phyloP scores from a whole-genome alignment of 2,888 invertebrate species.

The Aleiodes testaceus region DNA sequence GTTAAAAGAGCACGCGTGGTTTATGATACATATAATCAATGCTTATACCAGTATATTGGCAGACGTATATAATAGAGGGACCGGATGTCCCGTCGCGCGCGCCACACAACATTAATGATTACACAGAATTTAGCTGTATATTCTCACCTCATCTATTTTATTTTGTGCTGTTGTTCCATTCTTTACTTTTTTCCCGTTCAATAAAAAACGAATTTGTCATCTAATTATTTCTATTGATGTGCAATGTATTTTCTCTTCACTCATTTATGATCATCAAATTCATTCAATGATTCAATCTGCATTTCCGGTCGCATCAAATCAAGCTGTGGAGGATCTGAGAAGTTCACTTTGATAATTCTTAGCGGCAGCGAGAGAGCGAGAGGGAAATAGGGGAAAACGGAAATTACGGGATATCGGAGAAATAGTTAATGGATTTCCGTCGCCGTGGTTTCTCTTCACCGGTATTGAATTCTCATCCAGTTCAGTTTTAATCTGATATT shows the following conservation, averaged over 20 bases:
- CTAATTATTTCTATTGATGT: no score
- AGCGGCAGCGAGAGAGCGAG: conserved; percentile 37
- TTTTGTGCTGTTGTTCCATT: neutral
- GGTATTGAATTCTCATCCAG: conserved; percentile 42
- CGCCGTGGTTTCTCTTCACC: conserved; percentile 49
- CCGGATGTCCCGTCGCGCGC: neutral
- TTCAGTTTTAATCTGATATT: no score
- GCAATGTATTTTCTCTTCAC: no score
- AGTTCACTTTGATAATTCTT: neutral
- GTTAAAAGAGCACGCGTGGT: neutral
- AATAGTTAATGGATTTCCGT: conserved; percentile 65
- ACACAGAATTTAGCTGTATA: neutral
- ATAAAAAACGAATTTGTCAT: no score
- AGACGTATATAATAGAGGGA: neutral
- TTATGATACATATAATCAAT: conserved; percentile 11
- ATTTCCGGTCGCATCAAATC: no score
- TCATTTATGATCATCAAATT: no score
- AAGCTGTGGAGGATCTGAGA: no score
- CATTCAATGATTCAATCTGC: no score
- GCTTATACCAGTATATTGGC: neutral
- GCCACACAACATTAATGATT: neutral
- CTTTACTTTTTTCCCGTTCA: neutral
- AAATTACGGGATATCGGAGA: conserved; percentile 66
- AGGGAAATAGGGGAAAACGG: conserved; percentile 48
- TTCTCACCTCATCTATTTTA: neutral